Conservation (phyloP, 1,140 invertebrate species). For the Euura saliciscinereae region DNA sequence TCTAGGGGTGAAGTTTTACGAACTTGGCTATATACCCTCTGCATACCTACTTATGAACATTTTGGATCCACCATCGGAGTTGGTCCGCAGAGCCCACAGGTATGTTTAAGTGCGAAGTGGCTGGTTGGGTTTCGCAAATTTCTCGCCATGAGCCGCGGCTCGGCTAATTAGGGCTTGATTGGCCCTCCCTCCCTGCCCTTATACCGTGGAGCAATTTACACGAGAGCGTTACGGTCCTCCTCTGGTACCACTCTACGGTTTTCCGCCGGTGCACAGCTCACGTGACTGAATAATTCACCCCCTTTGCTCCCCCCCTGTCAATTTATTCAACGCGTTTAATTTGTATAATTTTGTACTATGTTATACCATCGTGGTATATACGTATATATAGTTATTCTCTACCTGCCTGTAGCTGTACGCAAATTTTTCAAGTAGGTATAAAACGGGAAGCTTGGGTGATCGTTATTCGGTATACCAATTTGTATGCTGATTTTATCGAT, state of each 20-base stretch:
- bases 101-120: neutral
- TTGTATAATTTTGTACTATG: conserved; percentile 36
- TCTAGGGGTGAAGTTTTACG: no score
- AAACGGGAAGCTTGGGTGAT: no score
- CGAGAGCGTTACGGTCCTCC: neutral
- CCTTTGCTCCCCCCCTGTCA: conserved; percentile 32
- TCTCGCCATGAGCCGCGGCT: conserved; percentile 13
- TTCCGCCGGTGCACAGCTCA: neutral
- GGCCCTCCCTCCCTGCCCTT: conserved; percentile 29
- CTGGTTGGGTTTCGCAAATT: neutral
- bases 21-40: no score
- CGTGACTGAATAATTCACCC: conserved; percentile 47
- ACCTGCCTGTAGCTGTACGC: no score
- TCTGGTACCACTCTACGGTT: neutral
- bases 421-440: no score
- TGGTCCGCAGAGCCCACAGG: conserved; percentile 1
- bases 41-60: no score
- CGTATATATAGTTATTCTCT: no score
- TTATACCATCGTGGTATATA: no score
- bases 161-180: conserved; percentile 53
- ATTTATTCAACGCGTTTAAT: conserved; percentile 26
- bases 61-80: neutral
- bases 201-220: neutral
- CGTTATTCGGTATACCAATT: no score
- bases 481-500: no score